These are phyloP conservation scores for Solea senegalensis DNA, from an alignment of 2,113 vertebrate species.

Conservation along the genomic window DNA sequence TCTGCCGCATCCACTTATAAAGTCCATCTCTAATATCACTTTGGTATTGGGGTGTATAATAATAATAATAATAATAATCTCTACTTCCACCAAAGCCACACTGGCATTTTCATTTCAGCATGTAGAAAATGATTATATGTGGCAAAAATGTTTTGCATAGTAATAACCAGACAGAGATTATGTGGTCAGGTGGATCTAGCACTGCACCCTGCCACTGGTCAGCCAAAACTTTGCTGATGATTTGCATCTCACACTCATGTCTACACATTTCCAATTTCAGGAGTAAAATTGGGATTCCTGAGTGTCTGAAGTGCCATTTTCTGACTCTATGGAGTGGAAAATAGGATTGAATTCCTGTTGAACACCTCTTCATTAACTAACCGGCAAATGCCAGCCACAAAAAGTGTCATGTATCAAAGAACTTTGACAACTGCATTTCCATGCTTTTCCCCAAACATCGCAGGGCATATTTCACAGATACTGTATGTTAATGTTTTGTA, in stretches of 20 bases:
- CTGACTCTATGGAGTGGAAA: slow-evolving; percentile 83
- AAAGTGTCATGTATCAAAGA: slow-evolving; percentile 78
- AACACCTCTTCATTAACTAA: slow-evolving; percentile 82
- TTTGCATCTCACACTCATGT: slow-evolving; percentile 72
- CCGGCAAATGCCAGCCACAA: slow-evolving; percentile 70
- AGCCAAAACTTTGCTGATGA: slow-evolving; percentile 62
- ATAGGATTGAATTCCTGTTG: slow-evolving; percentile 82
- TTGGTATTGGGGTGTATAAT: background rate
- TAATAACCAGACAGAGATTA: slow-evolving; percentile 10
- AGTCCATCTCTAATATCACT: background rate
- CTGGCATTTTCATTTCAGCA: slow-evolving; percentile 8
- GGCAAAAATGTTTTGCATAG: slow-evolving; percentile 13
- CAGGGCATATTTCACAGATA: slow-evolving; percentile 50
- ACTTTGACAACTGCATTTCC: slow-evolving; percentile 75
- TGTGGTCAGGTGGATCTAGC: slow-evolving; percentile 37
- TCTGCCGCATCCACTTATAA: background rate
- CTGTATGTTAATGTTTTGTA: slow-evolving; percentile 54
- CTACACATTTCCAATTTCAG: slow-evolving; percentile 80
- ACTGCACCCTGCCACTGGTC: slow-evolving; percentile 49
- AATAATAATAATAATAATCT: background rate
- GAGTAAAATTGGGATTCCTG: slow-evolving; percentile 80
- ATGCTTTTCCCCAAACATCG: slow-evolving; percentile 71
- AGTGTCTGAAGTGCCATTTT: slow-evolving; percentile 83
- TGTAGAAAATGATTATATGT: background rate
- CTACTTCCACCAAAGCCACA: slow-evolving; percentile 1